Percentiles rank a stretch among this genome's conserved stretches.
Evolutionary conservation across 2,888 invertebrate genomes (phyloP).

Genomic region (Carabus problematicus): DNA sequence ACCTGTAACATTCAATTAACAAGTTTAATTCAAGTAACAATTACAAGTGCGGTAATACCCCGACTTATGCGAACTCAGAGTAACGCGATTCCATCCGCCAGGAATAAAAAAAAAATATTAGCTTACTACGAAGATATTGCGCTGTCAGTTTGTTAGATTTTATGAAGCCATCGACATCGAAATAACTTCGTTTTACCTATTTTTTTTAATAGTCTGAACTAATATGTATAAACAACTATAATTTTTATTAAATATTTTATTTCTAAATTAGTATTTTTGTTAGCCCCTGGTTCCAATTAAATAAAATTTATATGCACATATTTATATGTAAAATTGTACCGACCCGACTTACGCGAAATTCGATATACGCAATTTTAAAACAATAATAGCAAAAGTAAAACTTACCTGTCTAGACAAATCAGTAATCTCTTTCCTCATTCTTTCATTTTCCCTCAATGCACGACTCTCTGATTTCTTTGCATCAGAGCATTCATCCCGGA

Average conservation of each 20-base stretch:
- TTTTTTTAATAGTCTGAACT: neutral
- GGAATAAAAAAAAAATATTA: no score
- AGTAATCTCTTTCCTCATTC: slow-evolving; percentile 76
- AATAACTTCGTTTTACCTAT: neutral
- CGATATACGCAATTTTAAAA: no score
- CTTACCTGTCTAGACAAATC: slow-evolving; percentile 88
- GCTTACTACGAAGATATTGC: no score
- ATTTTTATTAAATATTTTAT: neutral
- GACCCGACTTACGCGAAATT: neutral
- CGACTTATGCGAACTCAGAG: neutral
- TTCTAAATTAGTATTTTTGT: slow-evolving; percentile 1
- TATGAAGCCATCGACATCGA: neutral
- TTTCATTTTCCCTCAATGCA: slow-evolving; percentile 73
- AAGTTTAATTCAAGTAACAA: no score
- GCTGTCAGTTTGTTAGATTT: no score
- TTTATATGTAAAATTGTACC: slow-evolving; percentile 2
- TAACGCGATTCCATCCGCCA: neutral
- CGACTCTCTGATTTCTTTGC: slow-evolving; percentile 73
- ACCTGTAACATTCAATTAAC: slow-evolving; percentile 59
- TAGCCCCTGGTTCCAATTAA: neutral
- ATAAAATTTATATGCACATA: neutral
- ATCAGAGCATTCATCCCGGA: slow-evolving; percentile 73
- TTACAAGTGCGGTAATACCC: neutral
- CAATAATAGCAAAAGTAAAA: slow-evolving; percentile 46
- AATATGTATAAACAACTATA: neutral